phyloP scores from a whole-genome alignment of 2,113 vertebrate genomes.

The Dromaius novaehollandiae region DNA sequence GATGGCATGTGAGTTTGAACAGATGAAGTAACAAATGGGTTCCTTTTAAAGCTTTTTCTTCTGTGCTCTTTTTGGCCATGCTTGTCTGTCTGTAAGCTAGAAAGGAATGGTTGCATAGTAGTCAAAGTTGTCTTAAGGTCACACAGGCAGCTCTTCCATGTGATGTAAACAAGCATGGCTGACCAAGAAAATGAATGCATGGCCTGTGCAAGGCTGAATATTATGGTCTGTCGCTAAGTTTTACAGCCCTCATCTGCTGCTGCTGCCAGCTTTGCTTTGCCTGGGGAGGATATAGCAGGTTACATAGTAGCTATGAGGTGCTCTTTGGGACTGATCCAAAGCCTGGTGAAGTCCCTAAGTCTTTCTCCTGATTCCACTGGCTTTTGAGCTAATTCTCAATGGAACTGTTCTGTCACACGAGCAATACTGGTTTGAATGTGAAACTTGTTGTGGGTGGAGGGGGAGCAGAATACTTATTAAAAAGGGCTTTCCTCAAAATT shows the following conservation, averaged over 20 bases:
- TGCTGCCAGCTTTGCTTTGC: neutral
- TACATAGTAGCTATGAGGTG: neutral
- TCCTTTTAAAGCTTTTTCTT: neutral
- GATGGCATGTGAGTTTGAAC: neutral
- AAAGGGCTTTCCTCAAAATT: neutral
- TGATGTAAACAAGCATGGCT: neutral
- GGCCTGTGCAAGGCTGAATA: neutral
- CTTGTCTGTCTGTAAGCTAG: neutral
- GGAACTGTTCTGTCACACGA: rapidly evolving
- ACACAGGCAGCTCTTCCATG: neutral
- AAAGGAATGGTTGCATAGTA: neutral
- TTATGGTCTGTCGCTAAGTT: neutral
- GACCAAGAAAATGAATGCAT: neutral
- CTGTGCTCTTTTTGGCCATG: neutral
- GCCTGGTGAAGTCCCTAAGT: neutral
- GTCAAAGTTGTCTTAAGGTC: neutral
- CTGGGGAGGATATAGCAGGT: neutral
- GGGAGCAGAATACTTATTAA: neutral
- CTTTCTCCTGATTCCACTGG: neutral
- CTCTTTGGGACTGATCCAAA: neutral
- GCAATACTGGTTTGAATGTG: neutral
- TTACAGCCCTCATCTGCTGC: neutral
- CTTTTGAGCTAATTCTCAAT: neutral
- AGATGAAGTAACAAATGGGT: neutral
- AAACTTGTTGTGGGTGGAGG: neutral